phyloP scores from a whole-genome alignment of 2,888 invertebrate genomes.

The Torymus tubicola region DNA sequence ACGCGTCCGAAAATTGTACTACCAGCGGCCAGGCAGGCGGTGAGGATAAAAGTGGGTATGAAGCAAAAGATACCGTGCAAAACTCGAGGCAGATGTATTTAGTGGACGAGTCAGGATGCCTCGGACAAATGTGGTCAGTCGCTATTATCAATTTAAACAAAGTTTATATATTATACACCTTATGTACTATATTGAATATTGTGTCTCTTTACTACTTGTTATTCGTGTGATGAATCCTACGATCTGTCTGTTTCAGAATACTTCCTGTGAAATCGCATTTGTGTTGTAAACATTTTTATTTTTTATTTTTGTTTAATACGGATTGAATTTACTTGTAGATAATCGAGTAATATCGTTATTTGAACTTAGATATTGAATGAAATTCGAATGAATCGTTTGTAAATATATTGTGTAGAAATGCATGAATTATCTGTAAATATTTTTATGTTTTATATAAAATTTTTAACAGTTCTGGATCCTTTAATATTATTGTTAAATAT shows the following conservation, averaged over 20 bases:
- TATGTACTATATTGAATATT: constrained; percentile 26
- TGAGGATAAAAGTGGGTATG: constrained; percentile 71
- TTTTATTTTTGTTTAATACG: too few species aligned
- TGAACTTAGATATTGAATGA: too few species aligned
- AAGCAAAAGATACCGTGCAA: constrained; percentile 71
- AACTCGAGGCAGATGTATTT: constrained; percentile 71
- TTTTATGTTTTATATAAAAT: too few species aligned
- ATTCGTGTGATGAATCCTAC: constrained; percentile 1
- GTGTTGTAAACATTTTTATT: not conserved
- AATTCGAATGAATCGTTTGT: too few species aligned
- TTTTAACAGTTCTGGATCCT: too few species aligned
- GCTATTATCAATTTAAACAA: constrained; percentile 60
- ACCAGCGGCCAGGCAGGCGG: constrained; percentile 69
- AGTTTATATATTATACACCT: not conserved
- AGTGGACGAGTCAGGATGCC: constrained; percentile 72
- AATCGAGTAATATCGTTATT: too few species aligned
- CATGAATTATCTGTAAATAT: too few species aligned
- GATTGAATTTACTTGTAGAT: too few species aligned
- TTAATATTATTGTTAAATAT: too few species aligned
- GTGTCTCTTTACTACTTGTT: not conserved
- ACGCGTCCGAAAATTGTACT: constrained; percentile 62
- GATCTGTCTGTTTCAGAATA: constrained; percentile 7
- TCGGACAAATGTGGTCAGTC: constrained; percentile 74
- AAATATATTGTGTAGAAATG: too few species aligned
- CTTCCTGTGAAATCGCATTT: constrained; percentile 9